These are phyloP conservation scores for Toxotes jaculatrix DNA, from an alignment of 2,113 vertebrate genomes.

Conservation along the genomic window DNA sequence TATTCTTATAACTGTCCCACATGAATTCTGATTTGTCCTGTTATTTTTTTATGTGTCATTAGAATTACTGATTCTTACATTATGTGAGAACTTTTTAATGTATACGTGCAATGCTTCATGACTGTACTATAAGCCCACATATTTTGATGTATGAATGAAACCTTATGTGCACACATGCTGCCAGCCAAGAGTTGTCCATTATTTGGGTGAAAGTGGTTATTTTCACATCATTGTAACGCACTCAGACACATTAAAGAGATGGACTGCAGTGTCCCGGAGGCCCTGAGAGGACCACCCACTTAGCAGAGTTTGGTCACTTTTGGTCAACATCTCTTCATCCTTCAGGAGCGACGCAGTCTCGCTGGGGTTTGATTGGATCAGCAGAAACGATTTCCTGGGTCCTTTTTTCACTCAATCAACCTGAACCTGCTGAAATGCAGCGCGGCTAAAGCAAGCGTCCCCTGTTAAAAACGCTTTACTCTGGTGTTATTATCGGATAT, in stretches of 20 bases:
- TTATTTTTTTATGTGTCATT: background rate
- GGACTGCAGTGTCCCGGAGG: constrained; percentile 50
- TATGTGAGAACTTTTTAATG: background rate
- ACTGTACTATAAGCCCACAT: background rate
- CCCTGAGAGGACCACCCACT: constrained; percentile 82
- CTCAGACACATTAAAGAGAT: constrained; percentile 71
- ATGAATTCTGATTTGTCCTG: background rate
- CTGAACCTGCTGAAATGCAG: background rate
- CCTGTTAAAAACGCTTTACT: constrained; percentile 11
- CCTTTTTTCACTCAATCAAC: background rate
- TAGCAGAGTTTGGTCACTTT: constrained; percentile 60
- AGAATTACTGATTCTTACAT: background rate
- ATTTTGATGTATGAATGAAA: constrained; percentile 30
- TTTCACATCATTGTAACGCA: constrained; percentile 71
- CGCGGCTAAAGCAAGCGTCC: background rate
- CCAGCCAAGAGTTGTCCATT: constrained; percentile 54
- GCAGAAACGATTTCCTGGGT: background rate
- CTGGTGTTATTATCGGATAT: constrained; percentile 49
- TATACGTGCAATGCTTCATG: background rate
- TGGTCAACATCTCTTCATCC: constrained; percentile 55
- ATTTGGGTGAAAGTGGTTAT: constrained; percentile 56
- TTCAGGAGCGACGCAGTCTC: background rate
- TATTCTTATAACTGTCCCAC: background rate
- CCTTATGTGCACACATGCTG: constrained; percentile 41
- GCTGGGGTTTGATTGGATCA: background rate